Evolutionary conservation across 1,140 invertebrate genomes (phyloP), one percentile per base, ranked within the genome.

Genomic region (Zaprionus ghesquierei): DNA sequence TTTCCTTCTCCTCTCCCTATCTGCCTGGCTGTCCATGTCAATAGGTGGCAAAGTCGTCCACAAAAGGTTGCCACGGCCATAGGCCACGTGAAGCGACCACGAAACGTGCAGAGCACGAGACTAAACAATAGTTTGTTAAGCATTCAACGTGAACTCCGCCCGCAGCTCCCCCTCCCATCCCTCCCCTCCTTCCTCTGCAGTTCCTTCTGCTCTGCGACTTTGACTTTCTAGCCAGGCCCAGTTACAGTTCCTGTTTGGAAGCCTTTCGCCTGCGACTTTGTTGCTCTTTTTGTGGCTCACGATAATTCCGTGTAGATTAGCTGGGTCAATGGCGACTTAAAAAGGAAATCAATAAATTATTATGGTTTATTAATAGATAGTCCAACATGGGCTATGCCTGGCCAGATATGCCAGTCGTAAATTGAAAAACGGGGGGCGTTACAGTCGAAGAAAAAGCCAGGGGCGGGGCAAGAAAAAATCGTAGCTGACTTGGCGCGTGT

Each of bases 281-380:
- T 6, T 29, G 35, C 29, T 63, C 49, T 54, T 23, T 53, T 73
- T n/a, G n/a, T n/a, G n/a, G 66, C 31, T 15, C 58, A 46, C 35
- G 74, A 76, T 76, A 72, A 73, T 65, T 58, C 62, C 50, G 74
- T 77, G 69, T 23, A 84, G 84, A 89, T 89, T 89, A 89, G 69
- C 75, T 82, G 84, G 84, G 77, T 89, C 84, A 87, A 74, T 80
- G 61, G 69, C 69, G 50, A 54, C 77, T 77, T 75, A 68, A 72
- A 79, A 72, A 60, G 70, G 70, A 84, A 89, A 89, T 89, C 79
- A 89, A 89, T 89, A 89, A 89, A 80, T 89, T 89, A 89, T 89
- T 87, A 81, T 86, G 64, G 75, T 81, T 81, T 81, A 86, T 81
- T 86, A 77, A 77, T 71, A 85, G 78, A 72, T 60, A 78, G 70